These are phyloP conservation scores for Diarsia mendica DNA, from an alignment of 2,888 invertebrate genomes.

Conservation along the genomic window DNA sequence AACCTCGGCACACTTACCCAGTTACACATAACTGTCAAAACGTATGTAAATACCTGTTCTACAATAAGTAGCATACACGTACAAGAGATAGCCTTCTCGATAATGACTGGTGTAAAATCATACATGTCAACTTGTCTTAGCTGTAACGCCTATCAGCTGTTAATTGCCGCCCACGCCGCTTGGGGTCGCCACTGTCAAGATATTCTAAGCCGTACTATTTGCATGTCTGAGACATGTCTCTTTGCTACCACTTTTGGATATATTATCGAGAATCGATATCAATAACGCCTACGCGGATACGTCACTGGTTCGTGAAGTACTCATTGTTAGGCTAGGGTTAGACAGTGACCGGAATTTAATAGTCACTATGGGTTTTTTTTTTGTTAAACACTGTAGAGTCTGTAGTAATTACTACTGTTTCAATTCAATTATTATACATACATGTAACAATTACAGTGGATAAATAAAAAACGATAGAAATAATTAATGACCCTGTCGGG, in stretches of 20 bases:
- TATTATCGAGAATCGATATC: conserved; percentile 64
- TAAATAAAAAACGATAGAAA: too few relatives aligned
- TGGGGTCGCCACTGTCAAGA: conserved; percentile 73
- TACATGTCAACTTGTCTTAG: conserved; percentile 70
- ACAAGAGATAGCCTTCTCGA: conserved; percentile 65
- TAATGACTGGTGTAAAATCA: conserved; percentile 65
- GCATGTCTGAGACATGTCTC: conserved; percentile 66
- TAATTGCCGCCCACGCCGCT: conserved; percentile 81
- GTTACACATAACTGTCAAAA: conserved; percentile 60
- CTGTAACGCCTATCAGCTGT: conserved; percentile 79
- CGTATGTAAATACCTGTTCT: conserved; percentile 59
- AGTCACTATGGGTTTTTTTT: background rate
- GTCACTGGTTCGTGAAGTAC: conserved; percentile 20
- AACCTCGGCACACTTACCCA: conserved; percentile 46
- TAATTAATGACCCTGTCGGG: too few relatives aligned
- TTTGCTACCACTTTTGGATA: conserved; percentile 68
- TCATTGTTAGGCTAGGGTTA: conserved; percentile 27
- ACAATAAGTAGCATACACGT: conserved; percentile 26
- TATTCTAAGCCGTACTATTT: conserved; percentile 63
- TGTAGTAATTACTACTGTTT: too few relatives aligned
- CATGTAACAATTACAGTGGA: too few relatives aligned
- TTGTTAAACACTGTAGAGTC: background rate
- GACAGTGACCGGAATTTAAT: background rate
- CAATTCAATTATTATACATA: too few relatives aligned
- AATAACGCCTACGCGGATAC: conserved; percentile 57